Percentiles rank a stretch among this genome's conserved stretches.
Evolutionary conservation across 2,888 invertebrate genomes (phyloP).

Genomic region (Caenorhabditis becei): DNA sequence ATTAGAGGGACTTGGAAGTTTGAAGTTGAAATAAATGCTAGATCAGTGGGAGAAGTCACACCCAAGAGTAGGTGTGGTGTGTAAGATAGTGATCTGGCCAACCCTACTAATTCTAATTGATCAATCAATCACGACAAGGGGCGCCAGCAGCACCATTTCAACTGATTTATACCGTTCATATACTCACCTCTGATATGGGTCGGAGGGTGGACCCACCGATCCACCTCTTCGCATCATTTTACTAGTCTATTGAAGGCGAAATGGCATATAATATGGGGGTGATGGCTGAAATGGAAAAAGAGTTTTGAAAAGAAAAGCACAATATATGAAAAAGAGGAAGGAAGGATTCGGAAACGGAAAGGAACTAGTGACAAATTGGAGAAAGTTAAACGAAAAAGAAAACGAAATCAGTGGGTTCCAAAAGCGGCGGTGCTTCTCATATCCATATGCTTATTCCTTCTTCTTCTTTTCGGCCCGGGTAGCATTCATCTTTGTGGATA

Average conservation of each 20-base stretch:
- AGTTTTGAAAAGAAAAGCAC: too few relatives aligned
- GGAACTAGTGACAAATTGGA: not conserved
- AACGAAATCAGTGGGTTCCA: not conserved
- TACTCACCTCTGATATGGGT: slow-evolving; percentile 59
- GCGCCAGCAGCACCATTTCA: not conserved
- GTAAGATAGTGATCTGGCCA: slow-evolving; percentile 14
- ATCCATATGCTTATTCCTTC: slow-evolving; percentile 1
- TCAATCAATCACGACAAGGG: slow-evolving; percentile 8
- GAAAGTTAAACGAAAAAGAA: not conserved
- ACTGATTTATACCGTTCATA: not conserved
- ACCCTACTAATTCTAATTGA: slow-evolving; percentile 1
- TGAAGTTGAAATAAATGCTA: not conserved
- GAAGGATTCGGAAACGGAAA: not conserved
- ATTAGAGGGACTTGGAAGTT: slow-evolving; percentile 1
- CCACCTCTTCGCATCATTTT: slow-evolving; percentile 62
- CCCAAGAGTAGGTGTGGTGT: slow-evolving; percentile 19
- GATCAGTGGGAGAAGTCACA: slow-evolving; percentile 10
- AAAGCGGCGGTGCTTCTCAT: not conserved
- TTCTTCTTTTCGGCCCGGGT: not conserved
- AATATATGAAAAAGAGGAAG: not conserved
- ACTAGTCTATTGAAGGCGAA: not conserved
- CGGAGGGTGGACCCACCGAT: slow-evolving; percentile 60
- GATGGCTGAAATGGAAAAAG: not conserved
- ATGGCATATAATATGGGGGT: not conserved
- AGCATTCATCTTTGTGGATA: slow-evolving; percentile 20